Conservation (phyloP, 1,140 invertebrate genomes). For the Aphelenchoides besseyi region DNA sequence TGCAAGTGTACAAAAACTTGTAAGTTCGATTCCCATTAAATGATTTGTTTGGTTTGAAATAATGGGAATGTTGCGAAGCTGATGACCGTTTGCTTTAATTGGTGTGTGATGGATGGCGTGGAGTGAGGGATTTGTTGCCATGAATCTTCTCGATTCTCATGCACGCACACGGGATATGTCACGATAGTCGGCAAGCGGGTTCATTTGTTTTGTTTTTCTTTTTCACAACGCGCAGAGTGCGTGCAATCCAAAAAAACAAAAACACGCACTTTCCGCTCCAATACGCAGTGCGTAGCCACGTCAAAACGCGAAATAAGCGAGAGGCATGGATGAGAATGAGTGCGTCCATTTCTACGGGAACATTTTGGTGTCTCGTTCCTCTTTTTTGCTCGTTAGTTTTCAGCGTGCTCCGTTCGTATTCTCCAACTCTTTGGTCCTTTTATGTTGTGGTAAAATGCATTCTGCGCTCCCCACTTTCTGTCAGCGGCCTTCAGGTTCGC, state of each 20-base stretch:
- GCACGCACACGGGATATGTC: no score
- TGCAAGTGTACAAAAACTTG: constrained; percentile 48
- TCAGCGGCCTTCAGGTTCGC: background rate
- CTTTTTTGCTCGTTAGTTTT: constrained; percentile 13
- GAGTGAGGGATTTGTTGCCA: no score
- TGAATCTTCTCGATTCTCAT: no score
- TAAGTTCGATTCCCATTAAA: constrained; percentile 37
- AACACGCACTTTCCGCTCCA: background rate
- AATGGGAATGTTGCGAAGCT: no score
- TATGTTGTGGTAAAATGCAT: background rate
- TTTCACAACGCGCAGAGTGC: constrained; percentile 8
- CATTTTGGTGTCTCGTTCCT: background rate
- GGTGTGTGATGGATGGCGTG: no score
- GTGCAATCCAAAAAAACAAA: background rate
- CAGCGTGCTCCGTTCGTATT: background rate
- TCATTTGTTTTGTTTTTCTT: constrained; percentile 29
- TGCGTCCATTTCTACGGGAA: background rate
- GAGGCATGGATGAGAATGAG: background rate
- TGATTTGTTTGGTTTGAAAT: no score
- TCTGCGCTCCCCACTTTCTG: background rate
- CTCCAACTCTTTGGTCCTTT: background rate
- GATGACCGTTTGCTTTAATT: no score
- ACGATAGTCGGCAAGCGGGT: no score
- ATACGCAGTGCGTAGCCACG: background rate
- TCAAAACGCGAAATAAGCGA: background rate